These are phyloP conservation scores for Tanytarsus gracilentus DNA, from an alignment of 2,888 invertebrate genomes.

Conservation along the genomic window DNA sequence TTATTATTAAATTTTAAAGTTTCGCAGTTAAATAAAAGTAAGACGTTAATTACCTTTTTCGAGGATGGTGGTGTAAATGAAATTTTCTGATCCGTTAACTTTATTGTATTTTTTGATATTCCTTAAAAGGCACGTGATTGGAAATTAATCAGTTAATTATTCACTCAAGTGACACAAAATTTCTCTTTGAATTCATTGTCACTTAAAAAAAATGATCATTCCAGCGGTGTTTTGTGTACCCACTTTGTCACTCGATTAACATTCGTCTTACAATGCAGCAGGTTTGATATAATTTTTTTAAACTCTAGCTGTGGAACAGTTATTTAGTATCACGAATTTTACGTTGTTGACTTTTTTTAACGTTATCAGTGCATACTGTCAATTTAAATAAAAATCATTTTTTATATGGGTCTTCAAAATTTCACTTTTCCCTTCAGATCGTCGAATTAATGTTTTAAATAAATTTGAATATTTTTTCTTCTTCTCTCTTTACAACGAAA, in stretches of 20 bases:
- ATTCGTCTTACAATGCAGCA: too few relatives aligned
- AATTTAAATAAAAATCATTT: too few relatives aligned
- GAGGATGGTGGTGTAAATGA: neutral
- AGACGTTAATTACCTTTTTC: slow-evolving; percentile 7
- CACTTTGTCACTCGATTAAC: too few relatives aligned
- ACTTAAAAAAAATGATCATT: neutral
- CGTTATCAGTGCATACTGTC: too few relatives aligned
- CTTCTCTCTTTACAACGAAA: neutral
- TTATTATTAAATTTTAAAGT: neutral
- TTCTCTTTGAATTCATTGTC: neutral
- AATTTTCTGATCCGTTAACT: neutral
- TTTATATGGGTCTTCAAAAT: too few relatives aligned
- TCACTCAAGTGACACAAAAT: neutral
- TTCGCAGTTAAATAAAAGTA: too few relatives aligned
- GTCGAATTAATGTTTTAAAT: slow-evolving; percentile 9
- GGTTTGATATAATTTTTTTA: too few relatives aligned
- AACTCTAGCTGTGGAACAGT: too few relatives aligned
- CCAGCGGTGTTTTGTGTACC: too few relatives aligned
- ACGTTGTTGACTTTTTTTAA: too few relatives aligned
- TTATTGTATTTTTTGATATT: slow-evolving; percentile 1
- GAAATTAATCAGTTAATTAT: slow-evolving; percentile 1
- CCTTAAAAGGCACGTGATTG: neutral
- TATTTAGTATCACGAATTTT: too few relatives aligned
- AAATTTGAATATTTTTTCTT: slow-evolving; percentile 9
- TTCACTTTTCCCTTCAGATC: neutral